Conservation (phyloP, 2,113 vertebrate species). For the Vireo altiloquus region DNA sequence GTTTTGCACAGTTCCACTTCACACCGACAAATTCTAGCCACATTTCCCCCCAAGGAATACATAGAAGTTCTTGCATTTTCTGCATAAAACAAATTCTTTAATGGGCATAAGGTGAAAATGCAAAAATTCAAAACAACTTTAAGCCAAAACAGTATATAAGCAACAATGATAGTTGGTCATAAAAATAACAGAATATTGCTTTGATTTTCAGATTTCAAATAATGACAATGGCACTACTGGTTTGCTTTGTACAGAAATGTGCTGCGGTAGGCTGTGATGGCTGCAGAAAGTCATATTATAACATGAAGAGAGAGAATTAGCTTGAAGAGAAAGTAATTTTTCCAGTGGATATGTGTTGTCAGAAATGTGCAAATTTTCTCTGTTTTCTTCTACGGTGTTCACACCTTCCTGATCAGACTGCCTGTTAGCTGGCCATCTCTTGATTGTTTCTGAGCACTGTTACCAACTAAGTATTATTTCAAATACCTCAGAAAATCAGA, state of each 20-base stretch:
- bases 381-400: neutral
- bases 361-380: neutral
- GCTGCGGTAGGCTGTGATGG: neutral
- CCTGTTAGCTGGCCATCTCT: neutral
- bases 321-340: neutral
- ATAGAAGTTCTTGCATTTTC: neutral
- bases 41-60: neutral
- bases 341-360: neutral
- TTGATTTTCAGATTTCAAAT: neutral
- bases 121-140: neutral
- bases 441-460: neutral
- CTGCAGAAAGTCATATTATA: neutral
- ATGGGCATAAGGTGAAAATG: neutral
- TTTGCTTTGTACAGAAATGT: neutral
- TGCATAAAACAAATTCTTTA: neutral
- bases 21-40: neutral
- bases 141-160: neutral
- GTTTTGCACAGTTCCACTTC: neutral
- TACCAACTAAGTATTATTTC: neutral
- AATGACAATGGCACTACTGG: neutral
- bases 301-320: neutral
- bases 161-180: accelerated
- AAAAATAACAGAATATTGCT: neutral
- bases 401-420: neutral
- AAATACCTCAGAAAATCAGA: neutral